Percentiles rank a stretch among this genome's conserved stretches.
These are phyloP conservation scores for Megaustenia siamemsis DNA, from an alignment of 2,888 invertebrate species.

Conservation along the genomic window DNA sequence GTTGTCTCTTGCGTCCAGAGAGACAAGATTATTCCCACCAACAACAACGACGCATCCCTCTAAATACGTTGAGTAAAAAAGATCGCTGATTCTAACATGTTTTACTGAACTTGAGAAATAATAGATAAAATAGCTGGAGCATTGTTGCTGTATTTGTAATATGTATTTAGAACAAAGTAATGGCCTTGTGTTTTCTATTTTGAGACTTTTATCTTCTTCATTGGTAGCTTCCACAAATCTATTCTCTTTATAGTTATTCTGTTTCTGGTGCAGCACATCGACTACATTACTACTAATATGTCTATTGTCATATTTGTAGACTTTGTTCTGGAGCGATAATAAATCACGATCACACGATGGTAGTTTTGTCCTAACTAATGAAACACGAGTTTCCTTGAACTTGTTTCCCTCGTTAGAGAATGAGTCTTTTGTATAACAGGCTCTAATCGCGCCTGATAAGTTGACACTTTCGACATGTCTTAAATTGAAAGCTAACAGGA, in stretches of 20 bases:
- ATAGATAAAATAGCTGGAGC: neutral
- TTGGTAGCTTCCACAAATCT: no score
- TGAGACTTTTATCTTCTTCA: no score
- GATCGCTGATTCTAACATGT: neutral
- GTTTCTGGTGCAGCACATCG: no score
- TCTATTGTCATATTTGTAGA: no score
- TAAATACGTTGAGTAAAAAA: neutral
- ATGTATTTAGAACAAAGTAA: no score
- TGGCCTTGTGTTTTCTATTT: no score
- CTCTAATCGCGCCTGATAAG: neutral
- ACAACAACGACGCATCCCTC: neutral
- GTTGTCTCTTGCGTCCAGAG: neutral
- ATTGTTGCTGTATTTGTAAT: no score
- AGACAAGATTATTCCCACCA: neutral
- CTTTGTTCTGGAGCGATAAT: no score
- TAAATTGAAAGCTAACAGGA: neutral
- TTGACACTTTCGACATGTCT: neutral
- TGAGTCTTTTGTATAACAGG: neutral
- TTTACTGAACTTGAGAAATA: slow-evolving; percentile 2
- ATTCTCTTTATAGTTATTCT: no score
- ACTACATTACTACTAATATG: no score
- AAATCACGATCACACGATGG: no score
- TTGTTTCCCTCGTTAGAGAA: neutral
- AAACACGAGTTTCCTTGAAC: neutral
- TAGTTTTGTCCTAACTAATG: neutral